A percentile compares a stretch with the other conserved stretches of the same genome.
Conservation (phyloP, 2,888 invertebrate species). For the Linyphia triangularis region DNA sequence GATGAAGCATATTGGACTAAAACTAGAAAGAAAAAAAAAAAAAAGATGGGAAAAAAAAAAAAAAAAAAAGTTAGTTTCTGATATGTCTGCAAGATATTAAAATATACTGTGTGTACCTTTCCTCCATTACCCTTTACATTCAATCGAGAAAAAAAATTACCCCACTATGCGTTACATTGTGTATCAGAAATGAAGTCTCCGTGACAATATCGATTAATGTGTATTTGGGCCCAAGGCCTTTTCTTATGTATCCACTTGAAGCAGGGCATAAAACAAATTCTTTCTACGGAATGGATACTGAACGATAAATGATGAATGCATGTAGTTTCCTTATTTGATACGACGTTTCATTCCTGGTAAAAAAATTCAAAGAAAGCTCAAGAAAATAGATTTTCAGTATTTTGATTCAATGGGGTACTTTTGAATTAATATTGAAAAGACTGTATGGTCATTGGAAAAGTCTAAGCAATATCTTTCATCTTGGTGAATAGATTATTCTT, state of each 20-base stretch:
- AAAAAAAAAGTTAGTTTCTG: not conserved
- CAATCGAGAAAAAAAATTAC: not conserved
- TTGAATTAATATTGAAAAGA: no score
- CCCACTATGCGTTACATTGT: not conserved
- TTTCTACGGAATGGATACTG: not conserved
- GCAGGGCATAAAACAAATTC: not conserved
- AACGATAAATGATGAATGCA: not conserved
- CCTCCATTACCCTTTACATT: not conserved
- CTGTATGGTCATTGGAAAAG: no score
- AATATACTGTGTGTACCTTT: not conserved
- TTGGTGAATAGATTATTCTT: no score
- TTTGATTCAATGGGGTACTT: no score
- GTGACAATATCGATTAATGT: not conserved
- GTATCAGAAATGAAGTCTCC: not conserved
- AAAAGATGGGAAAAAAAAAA: not conserved
- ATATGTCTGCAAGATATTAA: not conserved
- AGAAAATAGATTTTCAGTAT: no score
- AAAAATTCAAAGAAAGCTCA: no score
- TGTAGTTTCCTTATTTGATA: not conserved
- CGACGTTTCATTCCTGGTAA: no score
- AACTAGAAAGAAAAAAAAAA: not conserved
- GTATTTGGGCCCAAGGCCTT: not conserved
- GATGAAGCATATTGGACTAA: no score
- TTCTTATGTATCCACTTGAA: not conserved
- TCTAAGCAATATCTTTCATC: no score